Conservation (phyloP, 2,888 invertebrate species). For the Pimpla rufipes region DNA sequence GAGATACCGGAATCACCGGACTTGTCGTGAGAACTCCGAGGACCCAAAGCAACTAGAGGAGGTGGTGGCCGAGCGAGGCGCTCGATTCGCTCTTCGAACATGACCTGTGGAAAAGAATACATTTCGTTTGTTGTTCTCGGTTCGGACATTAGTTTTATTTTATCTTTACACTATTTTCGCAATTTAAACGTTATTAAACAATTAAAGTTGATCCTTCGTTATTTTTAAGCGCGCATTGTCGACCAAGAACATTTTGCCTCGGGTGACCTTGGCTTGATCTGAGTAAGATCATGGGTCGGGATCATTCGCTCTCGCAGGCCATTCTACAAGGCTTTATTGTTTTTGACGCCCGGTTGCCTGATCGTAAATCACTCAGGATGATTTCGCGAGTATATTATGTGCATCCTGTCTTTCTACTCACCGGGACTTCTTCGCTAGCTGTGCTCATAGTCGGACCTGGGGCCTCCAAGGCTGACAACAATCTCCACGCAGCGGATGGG, state of each 20-base stretch:
- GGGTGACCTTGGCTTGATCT: conserved; percentile 32
- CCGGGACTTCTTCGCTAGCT: conserved; percentile 83
- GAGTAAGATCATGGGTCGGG: conserved; percentile 1
- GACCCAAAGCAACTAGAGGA: conserved; percentile 86
- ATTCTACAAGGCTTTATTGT: conserved; percentile 39
- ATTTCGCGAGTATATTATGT: conserved; percentile 43
- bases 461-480: conserved; percentile 89
- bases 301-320: background rate
- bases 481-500: conserved; percentile 93
- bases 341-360: background rate
- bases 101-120: conserved; percentile 77
- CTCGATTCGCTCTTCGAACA: conserved; percentile 87
- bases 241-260: background rate
- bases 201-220: background rate
- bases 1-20: conserved; percentile 95
- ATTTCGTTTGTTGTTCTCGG: background rate
- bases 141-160: background rate
- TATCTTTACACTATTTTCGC: background rate
- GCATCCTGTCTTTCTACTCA: conserved; percentile 56
- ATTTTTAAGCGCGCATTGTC: background rate
- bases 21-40: conserved; percentile 88
- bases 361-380: conserved; percentile 58
- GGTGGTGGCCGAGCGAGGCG: conserved; percentile 86
- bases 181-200: background rate
- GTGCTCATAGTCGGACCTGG: conserved; percentile 82